These are phyloP conservation scores for Triplophysa bombifrons DNA, from an alignment of 2,797 vertebrate species.

Conservation along the genomic window DNA sequence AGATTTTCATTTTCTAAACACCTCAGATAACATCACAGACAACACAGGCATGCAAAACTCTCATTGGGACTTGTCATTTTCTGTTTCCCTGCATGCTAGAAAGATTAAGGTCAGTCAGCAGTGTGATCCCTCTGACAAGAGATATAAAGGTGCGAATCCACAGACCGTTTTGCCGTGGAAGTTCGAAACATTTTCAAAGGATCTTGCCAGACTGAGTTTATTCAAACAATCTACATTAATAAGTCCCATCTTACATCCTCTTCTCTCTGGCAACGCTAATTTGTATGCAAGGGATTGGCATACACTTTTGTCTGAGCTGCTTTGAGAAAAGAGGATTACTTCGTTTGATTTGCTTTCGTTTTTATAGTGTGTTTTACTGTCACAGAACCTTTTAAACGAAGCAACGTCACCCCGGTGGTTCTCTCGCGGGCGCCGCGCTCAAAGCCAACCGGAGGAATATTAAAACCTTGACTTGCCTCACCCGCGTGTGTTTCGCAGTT, in stretches of 20 bases:
- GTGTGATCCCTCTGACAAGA: constrained; percentile 66
- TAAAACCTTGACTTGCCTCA: constrained; percentile 43
- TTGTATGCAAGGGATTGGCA: constrained; percentile 65
- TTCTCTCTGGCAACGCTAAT: constrained; percentile 70
- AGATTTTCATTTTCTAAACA: constrained; percentile 65
- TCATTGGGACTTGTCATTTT: constrained; percentile 45
- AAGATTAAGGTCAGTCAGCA: constrained; percentile 67
- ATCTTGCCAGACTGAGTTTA: constrained; percentile 40
- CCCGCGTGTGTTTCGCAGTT: constrained; percentile 39
- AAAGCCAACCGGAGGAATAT: constrained; percentile 59
- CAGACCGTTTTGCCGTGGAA: constrained; percentile 59
- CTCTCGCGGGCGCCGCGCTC: constrained; percentile 54
- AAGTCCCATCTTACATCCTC: constrained; percentile 59
- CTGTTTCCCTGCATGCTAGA: constrained; percentile 53
- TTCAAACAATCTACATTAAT: constrained; percentile 52
- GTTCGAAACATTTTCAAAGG: constrained; percentile 55
- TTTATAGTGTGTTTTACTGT: constrained; percentile 64
- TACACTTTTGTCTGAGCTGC: constrained; percentile 65
- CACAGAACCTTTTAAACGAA: constrained; percentile 40
- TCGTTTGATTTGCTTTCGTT: constrained; percentile 68
- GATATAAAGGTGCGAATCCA: constrained; percentile 59
- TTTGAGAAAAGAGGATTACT: constrained; percentile 66
- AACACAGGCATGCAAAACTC: constrained; percentile 33
- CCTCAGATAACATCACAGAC: constrained; percentile 57
- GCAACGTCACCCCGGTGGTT: constrained; percentile 54